phyloP scores from a whole-genome alignment of 37 sponge, comb jelly and placozoan species.

The Cliona cf. orientalis region DNA sequence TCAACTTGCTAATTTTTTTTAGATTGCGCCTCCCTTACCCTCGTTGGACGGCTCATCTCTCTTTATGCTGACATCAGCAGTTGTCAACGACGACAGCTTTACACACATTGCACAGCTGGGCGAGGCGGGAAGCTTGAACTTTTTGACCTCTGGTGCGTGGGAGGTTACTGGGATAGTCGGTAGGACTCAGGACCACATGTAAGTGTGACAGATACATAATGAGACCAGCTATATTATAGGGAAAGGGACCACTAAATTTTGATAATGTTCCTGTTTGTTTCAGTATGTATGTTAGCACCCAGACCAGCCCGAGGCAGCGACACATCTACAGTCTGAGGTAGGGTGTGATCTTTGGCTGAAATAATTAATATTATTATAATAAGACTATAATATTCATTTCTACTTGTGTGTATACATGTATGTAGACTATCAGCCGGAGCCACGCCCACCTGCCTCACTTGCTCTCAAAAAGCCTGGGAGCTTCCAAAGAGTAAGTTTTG shows the following conservation, averaged over 20 bases:
- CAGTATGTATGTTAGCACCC: conserved; percentile 60
- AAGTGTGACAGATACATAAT: too few species aligned
- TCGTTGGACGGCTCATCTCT: too few species aligned
- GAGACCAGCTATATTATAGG: neutral
- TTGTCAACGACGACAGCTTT: conserved; percentile 28
- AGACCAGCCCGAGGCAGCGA: conserved; percentile 28
- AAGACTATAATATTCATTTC: neutral
- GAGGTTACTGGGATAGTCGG: conserved; percentile 59
- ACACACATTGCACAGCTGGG: conserved; percentile 12
- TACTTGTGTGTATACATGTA: neutral
- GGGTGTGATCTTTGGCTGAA: neutral
- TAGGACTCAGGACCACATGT: conserved; percentile 24
- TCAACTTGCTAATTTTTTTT: too few species aligned
- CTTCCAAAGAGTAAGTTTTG: conserved; percentile 22
- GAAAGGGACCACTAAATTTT: neutral
- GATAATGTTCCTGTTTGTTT: neutral
- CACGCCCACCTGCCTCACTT: conserved; percentile 40
- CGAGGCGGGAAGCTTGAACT: neutral
- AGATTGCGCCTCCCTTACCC: too few species aligned
- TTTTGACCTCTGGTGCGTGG: conserved; percentile 18
- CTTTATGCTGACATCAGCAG: conserved; percentile 5
- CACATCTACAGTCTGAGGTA: conserved; percentile 42
- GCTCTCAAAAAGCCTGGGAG: conserved; percentile 51
- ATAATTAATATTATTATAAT: neutral
- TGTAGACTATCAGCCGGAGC: neutral